Evolutionary conservation across 2,888 invertebrate genomes (phyloP).

Genomic region (Hetaerina titia): DNA sequence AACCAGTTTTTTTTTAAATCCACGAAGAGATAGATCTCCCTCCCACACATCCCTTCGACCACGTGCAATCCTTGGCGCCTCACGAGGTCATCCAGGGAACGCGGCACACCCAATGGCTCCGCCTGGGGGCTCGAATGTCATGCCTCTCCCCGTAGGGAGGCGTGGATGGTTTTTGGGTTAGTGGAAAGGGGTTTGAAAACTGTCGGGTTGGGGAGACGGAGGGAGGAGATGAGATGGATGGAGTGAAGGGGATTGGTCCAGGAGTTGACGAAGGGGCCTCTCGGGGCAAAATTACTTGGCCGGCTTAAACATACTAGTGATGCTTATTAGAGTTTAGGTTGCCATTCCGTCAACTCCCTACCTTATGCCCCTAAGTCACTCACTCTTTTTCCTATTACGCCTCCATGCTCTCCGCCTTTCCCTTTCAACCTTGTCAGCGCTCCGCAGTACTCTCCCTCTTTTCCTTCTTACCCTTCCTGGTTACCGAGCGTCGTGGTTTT

Average conservation of each 20-base stretch:
- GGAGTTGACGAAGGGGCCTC: too few species aligned
- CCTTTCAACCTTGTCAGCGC: neutral
- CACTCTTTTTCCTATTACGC: too few species aligned
- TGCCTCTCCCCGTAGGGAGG: neutral
- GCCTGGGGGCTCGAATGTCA: neutral
- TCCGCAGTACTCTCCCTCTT: neutral
- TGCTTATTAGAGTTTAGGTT: constrained; percentile 17
- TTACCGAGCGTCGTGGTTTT: neutral
- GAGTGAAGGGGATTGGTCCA: too few species aligned
- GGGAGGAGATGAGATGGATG: too few species aligned
- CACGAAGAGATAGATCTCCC: too few species aligned
- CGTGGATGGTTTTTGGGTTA: too few species aligned
- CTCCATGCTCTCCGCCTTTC: too few species aligned
- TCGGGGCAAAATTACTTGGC: neutral
- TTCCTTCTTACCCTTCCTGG: neutral
- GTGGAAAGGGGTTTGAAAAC: too few species aligned
- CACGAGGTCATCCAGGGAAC: neutral
- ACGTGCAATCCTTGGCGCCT: neutral
- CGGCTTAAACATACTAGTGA: constrained; percentile 25
- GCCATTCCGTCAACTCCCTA: neutral
- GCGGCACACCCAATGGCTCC: neutral
- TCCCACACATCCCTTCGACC: too few species aligned
- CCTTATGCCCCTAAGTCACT: neutral
- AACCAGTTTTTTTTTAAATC: too few species aligned
- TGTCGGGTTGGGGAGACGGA: too few species aligned